A percentile compares a stretch with the other conserved stretches of the same genome.
These are phyloP conservation scores for Drosophila arawakana DNA, from an alignment of 1,140 invertebrate species.

Conservation along the genomic window DNA sequence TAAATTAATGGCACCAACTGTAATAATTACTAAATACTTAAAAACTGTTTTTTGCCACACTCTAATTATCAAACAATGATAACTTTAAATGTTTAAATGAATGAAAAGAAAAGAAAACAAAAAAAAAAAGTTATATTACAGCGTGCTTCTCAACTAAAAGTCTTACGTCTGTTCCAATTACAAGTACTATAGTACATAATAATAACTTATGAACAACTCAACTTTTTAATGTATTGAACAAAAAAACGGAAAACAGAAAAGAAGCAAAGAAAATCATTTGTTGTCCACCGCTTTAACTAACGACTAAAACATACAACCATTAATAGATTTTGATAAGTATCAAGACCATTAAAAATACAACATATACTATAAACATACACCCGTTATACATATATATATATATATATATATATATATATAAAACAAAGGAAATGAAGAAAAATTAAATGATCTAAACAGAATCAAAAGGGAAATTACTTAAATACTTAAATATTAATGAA, in stretches of 20 bases:
- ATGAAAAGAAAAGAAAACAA: no score
- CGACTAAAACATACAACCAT: conserved; percentile 22
- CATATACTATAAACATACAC: conserved; percentile 1
- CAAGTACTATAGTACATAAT: not conserved
- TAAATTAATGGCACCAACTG: conserved; percentile 7
- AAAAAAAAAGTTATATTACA: conserved; percentile 27
- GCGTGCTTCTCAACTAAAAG: conserved; percentile 48
- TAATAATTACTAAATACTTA: conserved; percentile 9
- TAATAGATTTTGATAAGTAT: conserved; percentile 51
- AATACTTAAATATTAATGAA: conserved; percentile 16
- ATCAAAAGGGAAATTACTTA: conserved; percentile 50
- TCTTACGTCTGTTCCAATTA: conserved; percentile 43
- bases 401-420: not conserved
- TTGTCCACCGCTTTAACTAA: conserved; percentile 48
- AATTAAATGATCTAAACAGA: conserved; percentile 23
- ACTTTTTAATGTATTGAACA: conserved; percentile 10
- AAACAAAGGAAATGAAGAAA: not conserved
- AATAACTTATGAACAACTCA: conserved; percentile 9
- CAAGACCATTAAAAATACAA: conserved; percentile 19
- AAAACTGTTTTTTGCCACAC: conserved; percentile 13
- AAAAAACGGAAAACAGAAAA: conserved; percentile 1
- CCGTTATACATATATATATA: conserved; percentile 5
- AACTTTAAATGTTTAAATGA: conserved; percentile 1
- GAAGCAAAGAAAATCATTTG: conserved; percentile 30
- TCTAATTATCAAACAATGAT: conserved; percentile 30